These are phyloP conservation scores for Podabrus alpinus DNA, from an alignment of 2,888 invertebrate genomes.

Conservation along the genomic window DNA sequence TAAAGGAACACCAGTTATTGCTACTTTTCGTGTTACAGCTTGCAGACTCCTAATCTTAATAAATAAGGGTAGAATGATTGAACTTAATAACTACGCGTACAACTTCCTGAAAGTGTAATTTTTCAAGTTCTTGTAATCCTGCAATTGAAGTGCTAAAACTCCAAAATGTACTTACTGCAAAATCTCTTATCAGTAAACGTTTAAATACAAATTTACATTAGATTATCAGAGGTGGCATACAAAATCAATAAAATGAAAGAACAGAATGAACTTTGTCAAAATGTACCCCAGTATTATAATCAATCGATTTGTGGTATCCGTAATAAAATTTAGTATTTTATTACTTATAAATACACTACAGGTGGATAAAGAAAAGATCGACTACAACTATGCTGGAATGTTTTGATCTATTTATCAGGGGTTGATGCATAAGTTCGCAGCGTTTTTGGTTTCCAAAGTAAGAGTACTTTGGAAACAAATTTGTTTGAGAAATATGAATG, in stretches of 20 bases:
- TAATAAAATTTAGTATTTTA: neutral
- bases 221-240: neutral
- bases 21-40: slow-evolving; percentile 35
- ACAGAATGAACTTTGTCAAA: neutral
- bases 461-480: too few species aligned
- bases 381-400: too few species aligned
- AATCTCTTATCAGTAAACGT: slow-evolving; percentile 4
- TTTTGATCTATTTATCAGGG: too few species aligned
- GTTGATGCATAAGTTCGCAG: too few species aligned
- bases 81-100: slow-evolving; percentile 31
- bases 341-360: too few species aligned
- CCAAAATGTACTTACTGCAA: neutral
- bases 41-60: slow-evolving; percentile 32
- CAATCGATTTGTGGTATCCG: neutral
- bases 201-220: slow-evolving; percentile 13
- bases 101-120: slow-evolving; percentile 23
- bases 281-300: neutral
- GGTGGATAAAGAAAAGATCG: too few species aligned
- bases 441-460: too few species aligned
- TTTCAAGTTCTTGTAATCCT: slow-evolving; percentile 3
- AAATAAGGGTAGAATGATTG: slow-evolving; percentile 34
- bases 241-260: neutral
- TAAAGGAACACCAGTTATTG: slow-evolving; percentile 33
- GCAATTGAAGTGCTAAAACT: neutral
- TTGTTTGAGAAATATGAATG: too few species aligned